These are phyloP conservation scores for Bos taurus DNA, from an alignment of 2,113 vertebrate species.

Conservation along the genomic window DNA sequence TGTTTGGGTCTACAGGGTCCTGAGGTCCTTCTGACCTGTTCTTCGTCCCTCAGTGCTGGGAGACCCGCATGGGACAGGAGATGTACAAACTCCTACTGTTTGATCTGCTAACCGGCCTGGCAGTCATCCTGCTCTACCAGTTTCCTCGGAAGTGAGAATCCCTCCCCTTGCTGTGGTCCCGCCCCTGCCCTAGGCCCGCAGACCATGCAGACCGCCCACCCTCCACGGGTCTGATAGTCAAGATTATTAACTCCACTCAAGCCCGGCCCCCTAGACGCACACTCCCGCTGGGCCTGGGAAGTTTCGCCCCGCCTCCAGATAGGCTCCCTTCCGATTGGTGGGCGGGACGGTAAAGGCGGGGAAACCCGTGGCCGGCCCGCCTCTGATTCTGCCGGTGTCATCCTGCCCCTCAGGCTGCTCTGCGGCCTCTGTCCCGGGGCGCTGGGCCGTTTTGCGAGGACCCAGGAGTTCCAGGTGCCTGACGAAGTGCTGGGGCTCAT, in stretches of 20 bases:
- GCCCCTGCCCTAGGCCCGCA: fast-evolving
- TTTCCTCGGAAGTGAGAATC: conserved; percentile 87
- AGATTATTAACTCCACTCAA: fast-evolving
- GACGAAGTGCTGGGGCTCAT: conserved; percentile 87
- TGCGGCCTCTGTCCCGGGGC: conserved; percentile 80
- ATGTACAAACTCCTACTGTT: conserved; percentile 93
- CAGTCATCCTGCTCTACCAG: conserved; percentile 82
- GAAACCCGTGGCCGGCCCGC: fast-evolving
- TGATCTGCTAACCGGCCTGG: conserved; percentile 85
- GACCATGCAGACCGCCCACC: background rate
- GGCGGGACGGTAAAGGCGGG: background rate
- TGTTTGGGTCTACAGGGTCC: background rate
- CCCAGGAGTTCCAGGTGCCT: conserved; percentile 88
- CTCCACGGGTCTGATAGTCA: fast-evolving
- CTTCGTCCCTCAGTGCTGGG: conserved; percentile 87
- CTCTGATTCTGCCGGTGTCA: background rate
- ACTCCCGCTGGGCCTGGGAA: background rate
- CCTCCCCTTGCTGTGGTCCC: fast-evolving
- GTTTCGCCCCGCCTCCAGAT: background rate
- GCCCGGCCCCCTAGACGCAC: background rate
- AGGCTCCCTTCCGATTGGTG: background rate
- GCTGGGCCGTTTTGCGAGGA: conserved; percentile 77
- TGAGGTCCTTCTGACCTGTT: background rate
- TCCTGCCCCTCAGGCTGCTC: conserved; percentile 79
- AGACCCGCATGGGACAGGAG: conserved; percentile 90